Conservation (phyloP, 2,888 invertebrate genomes). For the Pedicia rivosa region DNA sequence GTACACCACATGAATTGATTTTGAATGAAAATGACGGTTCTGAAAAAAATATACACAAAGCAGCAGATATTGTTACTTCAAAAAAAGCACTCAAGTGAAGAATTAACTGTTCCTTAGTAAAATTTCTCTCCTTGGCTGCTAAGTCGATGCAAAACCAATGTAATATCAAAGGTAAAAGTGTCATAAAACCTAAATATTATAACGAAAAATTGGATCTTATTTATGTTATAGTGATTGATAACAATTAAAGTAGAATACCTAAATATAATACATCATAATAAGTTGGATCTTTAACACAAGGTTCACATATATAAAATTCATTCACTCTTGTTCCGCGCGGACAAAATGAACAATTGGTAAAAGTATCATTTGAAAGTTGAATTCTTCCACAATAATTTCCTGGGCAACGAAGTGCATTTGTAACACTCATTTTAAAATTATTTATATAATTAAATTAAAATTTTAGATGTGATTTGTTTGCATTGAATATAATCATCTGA, state of each 20-base stretch:
- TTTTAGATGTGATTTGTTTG: too few species aligned
- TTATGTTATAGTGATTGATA: too few species aligned
- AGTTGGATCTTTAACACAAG: constrained; percentile 56
- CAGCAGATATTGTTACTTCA: constrained; percentile 61
- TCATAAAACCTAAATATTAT: constrained; percentile 97
- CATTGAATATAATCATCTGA: too few species aligned
- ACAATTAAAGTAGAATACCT: too few species aligned
- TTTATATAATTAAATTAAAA: too few species aligned
- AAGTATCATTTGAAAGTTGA: constrained; percentile 44
- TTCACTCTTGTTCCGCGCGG: constrained; percentile 67
- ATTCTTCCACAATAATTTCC: constrained; percentile 37
- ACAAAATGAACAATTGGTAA: constrained; percentile 75
- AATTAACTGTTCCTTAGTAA: constrained; percentile 56
- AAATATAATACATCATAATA: constrained; percentile 89
- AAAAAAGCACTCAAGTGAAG: constrained; percentile 69
- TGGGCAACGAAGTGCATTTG: too few species aligned
- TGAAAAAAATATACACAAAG: constrained; percentile 61
- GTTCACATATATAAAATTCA: constrained; percentile 50
- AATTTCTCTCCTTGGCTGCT: constrained; percentile 55
- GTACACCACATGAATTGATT: constrained; percentile 63
- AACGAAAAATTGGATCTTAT: too few species aligned
- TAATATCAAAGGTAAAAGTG: constrained; percentile 66
- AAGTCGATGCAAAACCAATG: constrained; percentile 89
- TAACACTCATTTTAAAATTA: too few species aligned
- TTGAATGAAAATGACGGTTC: constrained; percentile 65